Conservation (phyloP, 2,113 vertebrate genomes). For the Casuarius casuarius region DNA sequence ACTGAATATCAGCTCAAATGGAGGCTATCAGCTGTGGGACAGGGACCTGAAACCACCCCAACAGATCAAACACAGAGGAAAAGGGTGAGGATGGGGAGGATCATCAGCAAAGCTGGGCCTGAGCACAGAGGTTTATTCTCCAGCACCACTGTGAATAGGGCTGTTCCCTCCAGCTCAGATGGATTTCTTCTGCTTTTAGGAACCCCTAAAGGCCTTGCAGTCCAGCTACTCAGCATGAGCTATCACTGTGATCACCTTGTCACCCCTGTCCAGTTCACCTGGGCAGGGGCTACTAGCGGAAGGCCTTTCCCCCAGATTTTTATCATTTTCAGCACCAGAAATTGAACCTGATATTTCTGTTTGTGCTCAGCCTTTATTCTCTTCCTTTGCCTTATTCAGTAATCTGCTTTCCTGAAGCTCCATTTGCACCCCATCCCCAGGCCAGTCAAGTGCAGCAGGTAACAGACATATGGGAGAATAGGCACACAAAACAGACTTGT, state of each 20-base stretch:
- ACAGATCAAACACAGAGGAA: neutral
- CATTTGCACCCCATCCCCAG: neutral
- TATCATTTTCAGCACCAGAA: neutral
- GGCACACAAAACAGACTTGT: too few species aligned
- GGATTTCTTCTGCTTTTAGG: neutral
- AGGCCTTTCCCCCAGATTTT: neutral
- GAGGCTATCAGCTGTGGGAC: neutral
- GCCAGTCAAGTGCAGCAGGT: neutral
- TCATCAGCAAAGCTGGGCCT: neutral
- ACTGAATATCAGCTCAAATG: neutral
- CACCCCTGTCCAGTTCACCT: fast-evolving
- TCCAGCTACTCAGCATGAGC: neutral
- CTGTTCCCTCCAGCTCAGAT: neutral
- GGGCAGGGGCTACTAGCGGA: neutral
- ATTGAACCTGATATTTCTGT: neutral
- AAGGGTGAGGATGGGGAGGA: neutral
- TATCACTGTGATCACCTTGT: neutral
- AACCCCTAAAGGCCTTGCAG: neutral
- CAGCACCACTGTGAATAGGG: neutral
- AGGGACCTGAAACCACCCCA: neutral
- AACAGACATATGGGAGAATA: too few species aligned
- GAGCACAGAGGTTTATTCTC: neutral
- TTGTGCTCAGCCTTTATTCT: neutral
- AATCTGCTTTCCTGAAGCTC: neutral
- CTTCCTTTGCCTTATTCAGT: neutral